phyloP scores from a whole-genome alignment of 1,140 invertebrate genomes.

The Drosophila serrata region DNA sequence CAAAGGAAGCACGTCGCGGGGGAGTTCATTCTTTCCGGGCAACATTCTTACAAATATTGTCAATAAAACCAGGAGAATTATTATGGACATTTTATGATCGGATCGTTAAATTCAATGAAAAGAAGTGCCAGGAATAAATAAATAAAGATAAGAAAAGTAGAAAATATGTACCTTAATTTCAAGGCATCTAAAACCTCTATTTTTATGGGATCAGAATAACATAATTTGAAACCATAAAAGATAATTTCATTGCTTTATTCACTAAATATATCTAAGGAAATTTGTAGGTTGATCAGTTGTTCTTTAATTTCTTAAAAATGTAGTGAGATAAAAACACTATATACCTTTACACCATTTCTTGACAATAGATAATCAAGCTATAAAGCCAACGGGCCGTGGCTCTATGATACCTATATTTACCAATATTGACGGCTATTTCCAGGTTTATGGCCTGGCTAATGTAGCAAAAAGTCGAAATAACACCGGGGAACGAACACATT shows the following conservation, averaged over 20 bases:
- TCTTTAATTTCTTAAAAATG: background rate
- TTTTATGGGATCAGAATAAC: background rate
- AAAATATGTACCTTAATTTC: background rate
- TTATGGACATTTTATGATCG: slow-evolving; percentile 52
- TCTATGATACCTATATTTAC: slow-evolving; percentile 9
- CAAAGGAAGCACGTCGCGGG: background rate
- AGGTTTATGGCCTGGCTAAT: slow-evolving; percentile 56
- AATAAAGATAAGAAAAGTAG: background rate
- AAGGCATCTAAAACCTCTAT: background rate
- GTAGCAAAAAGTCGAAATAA: slow-evolving; percentile 26
- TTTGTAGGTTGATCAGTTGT: background rate
- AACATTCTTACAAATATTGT: slow-evolving; percentile 22
- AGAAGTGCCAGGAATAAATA: background rate
- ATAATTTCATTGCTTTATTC: background rate
- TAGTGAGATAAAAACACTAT: too few relatives aligned
- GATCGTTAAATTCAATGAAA: slow-evolving; percentile 32
- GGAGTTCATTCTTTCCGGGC: slow-evolving; percentile 13
- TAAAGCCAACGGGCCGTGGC: slow-evolving; percentile 1
- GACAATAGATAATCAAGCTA: background rate
- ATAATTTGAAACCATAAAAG: background rate
- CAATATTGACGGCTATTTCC: slow-evolving; percentile 14
- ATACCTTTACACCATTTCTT: slow-evolving; percentile 1
- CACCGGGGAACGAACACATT: slow-evolving; percentile 11
- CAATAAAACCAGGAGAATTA: slow-evolving; percentile 46
- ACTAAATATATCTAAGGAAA: background rate